Percentiles rank a stretch among this genome's conserved stretches.
These are phyloP conservation scores for Pseudoatta argentina DNA, from an alignment of 1,140 invertebrate genomes.

Conservation along the genomic window DNA sequence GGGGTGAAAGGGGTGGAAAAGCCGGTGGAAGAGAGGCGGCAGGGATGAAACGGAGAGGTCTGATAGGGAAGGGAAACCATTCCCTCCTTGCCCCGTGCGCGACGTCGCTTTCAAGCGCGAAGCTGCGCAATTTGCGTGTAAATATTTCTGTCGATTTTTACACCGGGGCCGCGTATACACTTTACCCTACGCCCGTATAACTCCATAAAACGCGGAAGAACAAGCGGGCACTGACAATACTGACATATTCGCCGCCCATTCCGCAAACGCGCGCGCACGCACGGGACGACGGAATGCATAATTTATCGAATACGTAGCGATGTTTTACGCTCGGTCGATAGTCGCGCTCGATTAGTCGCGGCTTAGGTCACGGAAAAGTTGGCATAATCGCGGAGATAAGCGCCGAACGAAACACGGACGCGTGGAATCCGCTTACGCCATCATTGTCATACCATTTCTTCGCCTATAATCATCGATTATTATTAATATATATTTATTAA, in stretches of 20 bases:
- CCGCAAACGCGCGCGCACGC: conserved; percentile 37
- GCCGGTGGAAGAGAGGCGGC: too few relatives aligned
- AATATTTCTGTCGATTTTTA: conserved; percentile 57
- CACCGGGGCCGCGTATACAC: conserved; percentile 18
- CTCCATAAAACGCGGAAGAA: conserved; percentile 50
- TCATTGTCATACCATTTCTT: conserved; percentile 7
- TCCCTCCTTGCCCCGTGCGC: background rate
- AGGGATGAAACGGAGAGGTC: too few relatives aligned
- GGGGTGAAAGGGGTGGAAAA: too few relatives aligned
- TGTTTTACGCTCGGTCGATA: conserved; percentile 52
- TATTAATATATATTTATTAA: background rate
- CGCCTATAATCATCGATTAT: background rate
- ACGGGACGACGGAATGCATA: conserved; percentile 47
- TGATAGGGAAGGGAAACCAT: too few relatives aligned
- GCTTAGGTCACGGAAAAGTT: conserved; percentile 42
- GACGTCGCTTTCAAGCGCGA: conserved; percentile 41
- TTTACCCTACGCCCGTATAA: conserved; percentile 30
- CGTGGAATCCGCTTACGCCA: conserved; percentile 16
- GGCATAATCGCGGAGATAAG: conserved; percentile 46
- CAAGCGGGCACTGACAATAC: conserved; percentile 34
- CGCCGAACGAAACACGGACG: background rate
- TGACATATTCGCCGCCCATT: conserved; percentile 15
- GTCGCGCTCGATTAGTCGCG: conserved; percentile 57
- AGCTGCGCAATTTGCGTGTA: conserved; percentile 60
- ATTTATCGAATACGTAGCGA: conserved; percentile 54